These are phyloP conservation scores for Oriolus oriolus DNA, from an alignment of 2,113 vertebrate species.

Conservation along the genomic window DNA sequence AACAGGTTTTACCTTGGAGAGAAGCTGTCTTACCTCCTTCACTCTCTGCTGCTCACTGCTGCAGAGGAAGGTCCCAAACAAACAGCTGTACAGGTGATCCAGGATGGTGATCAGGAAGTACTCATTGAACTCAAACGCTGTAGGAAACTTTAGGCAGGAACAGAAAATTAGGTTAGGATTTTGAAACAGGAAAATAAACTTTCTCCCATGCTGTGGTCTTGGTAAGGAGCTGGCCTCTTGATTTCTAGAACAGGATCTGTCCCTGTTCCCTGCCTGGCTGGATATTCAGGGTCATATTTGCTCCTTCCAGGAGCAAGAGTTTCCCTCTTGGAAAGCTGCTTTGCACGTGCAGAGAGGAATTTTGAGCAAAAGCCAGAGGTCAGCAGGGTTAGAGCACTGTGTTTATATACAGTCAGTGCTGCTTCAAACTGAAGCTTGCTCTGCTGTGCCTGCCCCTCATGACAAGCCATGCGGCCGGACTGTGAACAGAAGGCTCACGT, in stretches of 20 bases:
- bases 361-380: constrained; percentile 10
- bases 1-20: neutral
- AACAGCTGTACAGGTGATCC: constrained; percentile 95
- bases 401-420: neutral
- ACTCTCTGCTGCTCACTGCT: constrained; percentile 92
- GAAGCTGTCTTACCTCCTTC: constrained; percentile 82
- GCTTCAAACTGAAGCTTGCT: neutral
- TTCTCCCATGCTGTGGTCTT: neutral
- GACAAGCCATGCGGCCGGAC: neutral
- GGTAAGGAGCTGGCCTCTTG: neutral
- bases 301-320: neutral
- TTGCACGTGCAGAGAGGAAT: constrained; percentile 9
- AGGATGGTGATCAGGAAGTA: constrained; percentile 92
- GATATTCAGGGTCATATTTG: neutral
- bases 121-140: constrained; percentile 97
- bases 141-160: constrained; percentile 84
- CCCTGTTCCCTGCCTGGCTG: neutral
- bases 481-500: neutral
- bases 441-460: neutral
- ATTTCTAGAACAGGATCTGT: neutral
- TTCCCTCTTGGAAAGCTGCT: constrained; percentile 9
- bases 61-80: constrained; percentile 96
- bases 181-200: neutral
- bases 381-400: neutral
- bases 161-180: neutral